Percentiles rank a stretch among this genome's conserved stretches.
Evolutionary conservation across 2,888 invertebrate genomes (phyloP).

Genomic region (Dyspetes luteomarginatus): DNA sequence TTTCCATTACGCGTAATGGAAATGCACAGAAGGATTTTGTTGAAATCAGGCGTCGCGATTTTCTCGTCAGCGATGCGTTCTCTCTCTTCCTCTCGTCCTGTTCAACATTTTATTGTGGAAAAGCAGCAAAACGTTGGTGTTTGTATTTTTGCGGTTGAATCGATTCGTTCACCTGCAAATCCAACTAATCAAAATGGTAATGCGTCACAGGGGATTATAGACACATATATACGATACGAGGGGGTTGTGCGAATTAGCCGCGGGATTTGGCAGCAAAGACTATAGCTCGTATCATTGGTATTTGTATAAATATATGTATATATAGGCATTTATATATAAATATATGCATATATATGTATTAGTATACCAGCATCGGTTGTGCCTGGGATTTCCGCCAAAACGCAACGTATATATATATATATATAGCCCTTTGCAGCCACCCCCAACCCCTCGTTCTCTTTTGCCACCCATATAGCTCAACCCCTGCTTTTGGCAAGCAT

Average conservation of each 20-base stretch:
- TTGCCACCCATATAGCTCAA: constrained; percentile 52
- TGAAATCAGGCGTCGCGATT: constrained; percentile 6
- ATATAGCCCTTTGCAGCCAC: not conserved
- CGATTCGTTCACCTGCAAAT: constrained; percentile 78
- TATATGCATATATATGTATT: constrained; percentile 39
- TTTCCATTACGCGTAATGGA: no score
- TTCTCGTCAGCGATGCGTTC: no score
- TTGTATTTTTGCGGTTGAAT: constrained; percentile 77
- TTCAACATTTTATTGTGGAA: not conserved
- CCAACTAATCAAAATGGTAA: constrained; percentile 81
- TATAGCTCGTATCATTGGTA: constrained; percentile 10
- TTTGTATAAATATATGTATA: constrained; percentile 30
- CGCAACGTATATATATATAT: not conserved
- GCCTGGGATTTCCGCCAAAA: constrained; percentile 1
- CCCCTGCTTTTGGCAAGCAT: constrained; percentile 58
- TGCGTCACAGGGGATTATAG: constrained; percentile 74
- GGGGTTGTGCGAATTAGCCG: constrained; percentile 17
- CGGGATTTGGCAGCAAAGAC: not conserved
- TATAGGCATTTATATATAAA: constrained; percentile 13
- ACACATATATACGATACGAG: constrained; percentile 71
- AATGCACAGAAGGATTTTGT: constrained; percentile 2
- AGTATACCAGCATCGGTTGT: constrained; percentile 31
- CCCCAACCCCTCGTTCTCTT: constrained; percentile 27
- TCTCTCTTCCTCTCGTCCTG: not conserved
- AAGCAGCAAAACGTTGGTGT: constrained; percentile 62